Percentiles rank a stretch among this genome's conserved stretches.
These are phyloP conservation scores for Tethea ocularis DNA, from an alignment of 2,888 invertebrate genomes.

Conservation along the genomic window DNA sequence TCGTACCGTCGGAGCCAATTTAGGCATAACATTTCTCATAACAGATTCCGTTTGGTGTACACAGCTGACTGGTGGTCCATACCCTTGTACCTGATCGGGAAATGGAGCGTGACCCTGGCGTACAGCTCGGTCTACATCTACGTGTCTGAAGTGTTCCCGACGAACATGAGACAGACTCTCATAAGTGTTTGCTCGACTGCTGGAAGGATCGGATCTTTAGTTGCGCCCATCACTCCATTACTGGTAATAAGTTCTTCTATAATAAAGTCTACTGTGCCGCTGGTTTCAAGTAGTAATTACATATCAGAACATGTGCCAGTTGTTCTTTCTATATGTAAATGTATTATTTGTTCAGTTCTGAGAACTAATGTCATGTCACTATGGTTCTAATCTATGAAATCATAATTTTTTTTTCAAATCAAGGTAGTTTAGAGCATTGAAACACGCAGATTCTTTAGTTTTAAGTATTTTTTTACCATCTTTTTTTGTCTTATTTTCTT, in stretches of 20 bases:
- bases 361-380: too few relatives aligned
- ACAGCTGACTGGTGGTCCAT: slow-evolving; percentile 82
- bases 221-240: slow-evolving; percentile 87
- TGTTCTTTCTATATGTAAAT: too few relatives aligned
- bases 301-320: too few relatives aligned
- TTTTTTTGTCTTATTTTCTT: too few relatives aligned
- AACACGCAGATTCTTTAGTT: too few relatives aligned
- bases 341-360: too few relatives aligned
- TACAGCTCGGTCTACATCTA: slow-evolving; percentile 87
- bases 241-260: slow-evolving; percentile 74
- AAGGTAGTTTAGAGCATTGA: too few relatives aligned
- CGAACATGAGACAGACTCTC: slow-evolving; percentile 86
- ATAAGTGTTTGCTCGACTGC: slow-evolving; percentile 87
- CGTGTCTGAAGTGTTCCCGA: slow-evolving; percentile 88
- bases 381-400: too few relatives aligned
- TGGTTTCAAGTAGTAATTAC: too few relatives aligned
- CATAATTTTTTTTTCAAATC: too few relatives aligned
- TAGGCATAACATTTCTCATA: slow-evolving; percentile 21
- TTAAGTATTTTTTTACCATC: too few relatives aligned
- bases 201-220: slow-evolving; percentile 86
- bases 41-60: slow-evolving; percentile 29
- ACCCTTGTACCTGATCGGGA: slow-evolving; percentile 85
- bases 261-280: too few relatives aligned
- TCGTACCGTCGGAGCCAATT: neutral
- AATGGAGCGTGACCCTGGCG: slow-evolving; percentile 86